phyloP scores from a whole-genome alignment of 2,797 vertebrate genomes.

The Clarias platycephalus region DNA sequence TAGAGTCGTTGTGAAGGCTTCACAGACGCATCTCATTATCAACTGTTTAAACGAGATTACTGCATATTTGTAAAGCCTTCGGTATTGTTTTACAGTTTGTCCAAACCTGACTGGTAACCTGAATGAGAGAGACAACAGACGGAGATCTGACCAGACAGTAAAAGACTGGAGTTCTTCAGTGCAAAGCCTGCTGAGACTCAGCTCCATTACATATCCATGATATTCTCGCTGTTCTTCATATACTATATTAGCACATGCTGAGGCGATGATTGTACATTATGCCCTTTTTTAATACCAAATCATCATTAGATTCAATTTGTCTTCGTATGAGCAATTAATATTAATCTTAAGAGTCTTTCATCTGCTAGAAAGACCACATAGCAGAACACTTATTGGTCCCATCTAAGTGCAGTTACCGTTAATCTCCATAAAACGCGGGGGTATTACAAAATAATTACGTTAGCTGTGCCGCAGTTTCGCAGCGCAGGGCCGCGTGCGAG shows the following conservation, averaged over 20 bases:
- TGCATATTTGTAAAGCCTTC: too few species aligned
- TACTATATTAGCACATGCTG: background rate
- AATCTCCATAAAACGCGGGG: conserved; percentile 36
- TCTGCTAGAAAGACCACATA: background rate
- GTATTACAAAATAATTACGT: conserved; percentile 31
- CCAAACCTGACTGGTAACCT: too few species aligned
- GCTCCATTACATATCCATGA: background rate
- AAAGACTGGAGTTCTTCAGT: background rate
- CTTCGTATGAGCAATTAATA: conserved; percentile 25
- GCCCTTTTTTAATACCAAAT: background rate
- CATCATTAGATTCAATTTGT: conserved; percentile 16
- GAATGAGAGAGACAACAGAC: background rate
- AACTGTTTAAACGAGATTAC: too few species aligned
- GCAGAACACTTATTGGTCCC: conserved; percentile 13
- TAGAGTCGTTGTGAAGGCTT: too few species aligned
- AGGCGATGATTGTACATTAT: background rate
- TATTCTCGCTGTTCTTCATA: conserved; percentile 13
- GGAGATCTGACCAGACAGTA: background rate
- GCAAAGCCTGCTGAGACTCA: background rate
- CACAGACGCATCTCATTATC: too few species aligned
- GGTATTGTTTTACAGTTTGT: too few species aligned
- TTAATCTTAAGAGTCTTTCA: background rate
- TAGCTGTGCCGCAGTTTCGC: background rate
- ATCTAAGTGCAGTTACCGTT: conserved; percentile 32
- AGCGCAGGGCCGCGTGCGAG: conserved; percentile 7